A percentile compares a stretch with the other conserved stretches of the same genome.
phyloP scores from a whole-genome alignment of 2,888 invertebrate genomes.

The Esperia sulphurella region DNA sequence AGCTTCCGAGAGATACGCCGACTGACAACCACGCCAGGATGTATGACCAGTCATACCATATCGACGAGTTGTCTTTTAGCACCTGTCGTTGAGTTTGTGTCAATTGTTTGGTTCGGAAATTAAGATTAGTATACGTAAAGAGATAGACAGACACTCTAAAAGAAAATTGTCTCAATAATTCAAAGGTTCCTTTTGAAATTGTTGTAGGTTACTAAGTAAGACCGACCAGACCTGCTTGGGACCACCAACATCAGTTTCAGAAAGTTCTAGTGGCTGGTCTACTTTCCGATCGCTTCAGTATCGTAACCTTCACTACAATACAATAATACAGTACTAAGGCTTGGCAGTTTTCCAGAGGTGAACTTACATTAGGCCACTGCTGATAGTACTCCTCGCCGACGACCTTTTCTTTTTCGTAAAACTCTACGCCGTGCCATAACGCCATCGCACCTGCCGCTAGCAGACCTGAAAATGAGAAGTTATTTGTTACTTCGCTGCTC shows the following conservation, averaged over 20 bases:
- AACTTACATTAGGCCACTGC: slow-evolving; percentile 92
- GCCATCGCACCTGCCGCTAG: slow-evolving; percentile 97
- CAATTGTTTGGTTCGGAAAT: background rate
- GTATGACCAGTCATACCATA: slow-evolving; percentile 92
- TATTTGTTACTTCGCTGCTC: background rate
- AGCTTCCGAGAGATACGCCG: slow-evolving; percentile 85
- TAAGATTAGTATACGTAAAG: too few species aligned
- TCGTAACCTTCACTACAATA: too few species aligned
- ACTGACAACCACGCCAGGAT: slow-evolving; percentile 91
- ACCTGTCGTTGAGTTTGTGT: slow-evolving; percentile 71
- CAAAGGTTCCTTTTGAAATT: too few species aligned
- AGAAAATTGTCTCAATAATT: too few species aligned
- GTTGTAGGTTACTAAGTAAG: too few species aligned
- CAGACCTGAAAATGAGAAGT: slow-evolving; percentile 80
- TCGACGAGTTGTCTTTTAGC: slow-evolving; percentile 84
- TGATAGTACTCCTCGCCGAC: slow-evolving; percentile 95
- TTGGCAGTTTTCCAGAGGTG: background rate
- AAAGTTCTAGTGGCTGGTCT: background rate
- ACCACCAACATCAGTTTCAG: too few species aligned
- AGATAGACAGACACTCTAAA: too few species aligned
- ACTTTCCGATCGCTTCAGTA: background rate
- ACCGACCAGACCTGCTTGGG: too few species aligned
- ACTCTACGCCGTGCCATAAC: slow-evolving; percentile 96
- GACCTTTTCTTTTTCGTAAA: slow-evolving; percentile 96
- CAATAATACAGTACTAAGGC: background rate